Percentiles rank a stretch among this genome's conserved stretches.
Evolutionary conservation across 2,797 vertebrate genomes (phyloP).

Genomic region (Odontamblyopus lacepedii): DNA sequence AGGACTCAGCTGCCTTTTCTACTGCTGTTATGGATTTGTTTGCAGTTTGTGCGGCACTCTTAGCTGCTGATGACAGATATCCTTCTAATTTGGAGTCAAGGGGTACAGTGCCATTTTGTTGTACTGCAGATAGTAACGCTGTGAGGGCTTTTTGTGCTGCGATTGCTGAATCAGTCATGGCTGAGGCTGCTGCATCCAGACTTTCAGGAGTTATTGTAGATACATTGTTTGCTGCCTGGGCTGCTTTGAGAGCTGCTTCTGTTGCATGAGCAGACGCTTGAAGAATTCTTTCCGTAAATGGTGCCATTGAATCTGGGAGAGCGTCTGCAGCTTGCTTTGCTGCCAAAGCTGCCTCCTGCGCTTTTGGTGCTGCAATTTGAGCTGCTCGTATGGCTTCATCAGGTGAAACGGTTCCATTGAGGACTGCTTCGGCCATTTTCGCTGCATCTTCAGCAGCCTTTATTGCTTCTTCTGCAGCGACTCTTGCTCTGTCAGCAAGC

Average conservation of each 20-base stretch:
- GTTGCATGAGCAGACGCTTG: not conserved
- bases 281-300: not conserved
- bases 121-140: not conserved
- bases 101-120: not conserved
- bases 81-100: not conserved
- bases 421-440: not conserved
- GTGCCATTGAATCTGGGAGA: not conserved
- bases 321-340: constrained; percentile 20
- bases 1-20: not conserved
- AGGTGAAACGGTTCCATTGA: not conserved
- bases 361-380: not conserved
- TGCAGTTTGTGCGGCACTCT: not conserved
- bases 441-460: not conserved
- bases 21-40: not conserved
- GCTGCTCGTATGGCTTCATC: not conserved
- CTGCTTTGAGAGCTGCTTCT: not conserved
- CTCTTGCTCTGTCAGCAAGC: not conserved
- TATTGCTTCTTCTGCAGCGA: not conserved
- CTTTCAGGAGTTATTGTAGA: not conserved
- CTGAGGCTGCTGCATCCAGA: not conserved
- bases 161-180: not conserved
- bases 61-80: not conserved
- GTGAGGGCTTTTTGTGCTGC: not conserved
- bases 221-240: not conserved
- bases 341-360: not conserved